Percentiles rank a stretch among this genome's conserved stretches.
These are phyloP conservation scores for Philaethria dido DNA, from an alignment of 2,888 invertebrate species.

Conservation along the genomic window DNA sequence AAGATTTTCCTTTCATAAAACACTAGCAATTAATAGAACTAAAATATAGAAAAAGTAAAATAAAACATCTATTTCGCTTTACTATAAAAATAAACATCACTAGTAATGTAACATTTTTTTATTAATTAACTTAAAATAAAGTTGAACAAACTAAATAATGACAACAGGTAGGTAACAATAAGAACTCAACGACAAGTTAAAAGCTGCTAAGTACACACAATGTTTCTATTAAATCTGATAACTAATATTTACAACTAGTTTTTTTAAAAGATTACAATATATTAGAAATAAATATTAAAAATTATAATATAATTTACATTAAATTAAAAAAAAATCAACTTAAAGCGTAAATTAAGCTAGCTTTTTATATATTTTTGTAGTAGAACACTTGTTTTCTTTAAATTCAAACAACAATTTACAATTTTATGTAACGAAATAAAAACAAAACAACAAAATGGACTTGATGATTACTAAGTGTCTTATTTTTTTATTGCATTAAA, in stretches of 20 bases:
- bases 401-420: too few species aligned
- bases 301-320: neutral
- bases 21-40: too few species aligned
- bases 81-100: neutral
- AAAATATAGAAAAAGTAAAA: too few species aligned
- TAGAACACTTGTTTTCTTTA: too few species aligned
- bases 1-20: too few species aligned
- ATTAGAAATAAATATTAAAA: neutral
- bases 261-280: neutral
- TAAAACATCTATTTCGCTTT: neutral
- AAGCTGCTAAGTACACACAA: neutral
- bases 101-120: conserved; percentile 1
- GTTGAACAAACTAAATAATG: conserved; percentile 1
- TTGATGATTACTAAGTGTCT: too few species aligned
- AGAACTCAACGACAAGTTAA: neutral
- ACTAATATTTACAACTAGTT: neutral
- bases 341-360: too few species aligned
- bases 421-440: too few species aligned
- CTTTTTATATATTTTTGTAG: too few species aligned
- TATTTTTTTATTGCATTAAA: neutral
- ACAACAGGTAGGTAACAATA: neutral
- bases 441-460: too few species aligned
- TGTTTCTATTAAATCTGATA: neutral
- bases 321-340: neutral
- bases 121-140: neutral